These are phyloP conservation scores for Orthonyx spaldingii DNA, from an alignment of 2,113 vertebrate species.

Conservation along the genomic window DNA sequence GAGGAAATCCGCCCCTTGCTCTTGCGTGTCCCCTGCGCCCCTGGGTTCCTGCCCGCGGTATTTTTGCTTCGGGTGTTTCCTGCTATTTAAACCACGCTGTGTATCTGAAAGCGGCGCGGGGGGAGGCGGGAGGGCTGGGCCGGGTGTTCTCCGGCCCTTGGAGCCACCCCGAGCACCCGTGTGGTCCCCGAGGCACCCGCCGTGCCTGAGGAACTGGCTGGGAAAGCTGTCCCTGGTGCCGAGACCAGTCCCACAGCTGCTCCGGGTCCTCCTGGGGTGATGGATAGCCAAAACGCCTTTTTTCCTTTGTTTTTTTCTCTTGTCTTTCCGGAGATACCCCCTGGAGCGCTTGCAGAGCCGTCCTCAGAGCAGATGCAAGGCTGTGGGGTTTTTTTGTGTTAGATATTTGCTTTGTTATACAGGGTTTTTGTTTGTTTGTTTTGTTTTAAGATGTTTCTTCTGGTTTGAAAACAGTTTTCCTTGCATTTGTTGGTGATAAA, in stretches of 20 bases:
- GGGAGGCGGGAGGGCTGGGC: background rate
- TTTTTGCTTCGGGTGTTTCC: slow-evolving; percentile 49
- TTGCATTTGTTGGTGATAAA: background rate
- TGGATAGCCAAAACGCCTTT: background rate
- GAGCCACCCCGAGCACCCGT: background rate
- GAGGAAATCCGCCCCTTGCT: slow-evolving; percentile 55
- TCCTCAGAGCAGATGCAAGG: background rate
- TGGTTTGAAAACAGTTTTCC: background rate
- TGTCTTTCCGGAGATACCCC: background rate
- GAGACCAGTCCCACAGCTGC: accelerated
- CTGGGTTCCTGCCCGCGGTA: slow-evolving; percentile 22
- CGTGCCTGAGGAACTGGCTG: accelerated
- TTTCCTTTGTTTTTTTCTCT: accelerated
- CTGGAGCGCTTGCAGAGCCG: background rate
- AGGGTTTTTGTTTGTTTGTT: background rate
- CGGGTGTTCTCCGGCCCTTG: background rate
- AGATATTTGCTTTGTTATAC: background rate
- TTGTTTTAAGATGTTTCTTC: background rate
- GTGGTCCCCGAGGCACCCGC: background rate
- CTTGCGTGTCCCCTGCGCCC: background rate
- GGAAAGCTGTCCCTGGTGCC: background rate
- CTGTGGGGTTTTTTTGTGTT: background rate
- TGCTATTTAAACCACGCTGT: background rate
- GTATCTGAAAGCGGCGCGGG: background rate
- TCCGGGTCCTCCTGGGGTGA: accelerated